A percentile compares a stretch with the other conserved stretches of the same genome.
Evolutionary conservation across 2,888 invertebrate genomes (phyloP).

Genomic region (Torymus tubicola): DNA sequence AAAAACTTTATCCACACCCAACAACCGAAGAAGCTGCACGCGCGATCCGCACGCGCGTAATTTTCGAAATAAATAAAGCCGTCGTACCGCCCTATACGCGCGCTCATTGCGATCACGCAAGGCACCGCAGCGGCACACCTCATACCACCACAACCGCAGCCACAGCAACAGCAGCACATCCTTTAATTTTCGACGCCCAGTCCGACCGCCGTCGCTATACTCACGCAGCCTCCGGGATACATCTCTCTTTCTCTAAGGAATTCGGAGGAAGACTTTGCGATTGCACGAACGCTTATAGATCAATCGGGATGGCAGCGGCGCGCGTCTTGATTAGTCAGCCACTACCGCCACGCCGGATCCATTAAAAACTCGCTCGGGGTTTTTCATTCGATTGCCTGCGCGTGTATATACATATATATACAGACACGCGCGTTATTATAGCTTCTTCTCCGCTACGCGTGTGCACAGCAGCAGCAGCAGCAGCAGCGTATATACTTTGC

Average conservation of each 20-base stretch:
- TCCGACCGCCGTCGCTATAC: no score
- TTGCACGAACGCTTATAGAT: constrained; percentile 21
- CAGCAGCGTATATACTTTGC: constrained; percentile 44
- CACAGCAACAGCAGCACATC: not conserved
- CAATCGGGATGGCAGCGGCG: constrained; percentile 18
- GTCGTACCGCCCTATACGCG: not conserved
- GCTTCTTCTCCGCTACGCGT: not conserved
- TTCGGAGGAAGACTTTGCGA: not conserved
- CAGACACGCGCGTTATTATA: constrained; percentile 37
- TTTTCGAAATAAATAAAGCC: no score
- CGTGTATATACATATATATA: not conserved
- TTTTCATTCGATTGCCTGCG: constrained; percentile 38
- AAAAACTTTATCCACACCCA: no score
- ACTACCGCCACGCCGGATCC: constrained; percentile 7
- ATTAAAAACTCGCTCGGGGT: constrained; percentile 38
- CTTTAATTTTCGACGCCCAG: constrained; percentile 45
- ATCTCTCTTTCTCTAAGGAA: not conserved
- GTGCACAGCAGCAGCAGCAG: not conserved
- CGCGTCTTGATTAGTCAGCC: constrained; percentile 46
- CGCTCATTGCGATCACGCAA: constrained; percentile 21
- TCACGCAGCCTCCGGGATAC: no score
- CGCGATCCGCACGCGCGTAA: not conserved
- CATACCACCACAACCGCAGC: no score
- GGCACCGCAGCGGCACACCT: constrained; percentile 29
- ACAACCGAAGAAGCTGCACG: no score